A percentile compares a stretch with the other conserved stretches of the same genome.
Evolutionary conservation across 1,140 invertebrate species (phyloP).

Genomic region (Pseudomyrmex dendroicus): DNA sequence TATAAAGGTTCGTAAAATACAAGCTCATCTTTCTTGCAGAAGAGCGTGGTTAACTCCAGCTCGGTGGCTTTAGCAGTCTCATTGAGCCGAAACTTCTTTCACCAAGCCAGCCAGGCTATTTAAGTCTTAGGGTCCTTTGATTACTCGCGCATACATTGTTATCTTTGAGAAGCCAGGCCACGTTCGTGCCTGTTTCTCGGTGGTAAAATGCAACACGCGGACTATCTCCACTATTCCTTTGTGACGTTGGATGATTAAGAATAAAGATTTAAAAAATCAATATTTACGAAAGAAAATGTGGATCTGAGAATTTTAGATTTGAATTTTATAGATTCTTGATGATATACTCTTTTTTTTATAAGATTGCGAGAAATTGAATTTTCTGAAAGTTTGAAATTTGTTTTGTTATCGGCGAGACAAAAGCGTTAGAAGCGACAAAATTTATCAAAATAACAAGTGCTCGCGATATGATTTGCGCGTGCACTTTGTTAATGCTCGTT

Average conservation of each 20-base stretch:
- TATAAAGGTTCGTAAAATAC: background rate
- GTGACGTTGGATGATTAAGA: background rate
- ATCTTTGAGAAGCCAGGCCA: conserved; percentile 64
- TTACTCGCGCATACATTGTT: conserved; percentile 70
- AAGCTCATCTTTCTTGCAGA: conserved; percentile 30
- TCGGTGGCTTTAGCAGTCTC: conserved; percentile 36
- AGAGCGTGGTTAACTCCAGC: background rate
- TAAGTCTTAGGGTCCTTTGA: conserved; percentile 66
- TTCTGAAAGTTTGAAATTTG: too few relatives aligned
- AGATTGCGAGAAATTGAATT: background rate
- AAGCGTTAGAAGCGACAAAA: background rate
- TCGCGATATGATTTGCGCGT: background rate
- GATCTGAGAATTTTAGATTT: too few relatives aligned
- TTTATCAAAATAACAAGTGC: background rate
- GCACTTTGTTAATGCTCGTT: background rate
- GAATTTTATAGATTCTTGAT: too few relatives aligned
- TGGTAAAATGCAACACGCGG: conserved; percentile 10
- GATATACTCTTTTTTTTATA: background rate
- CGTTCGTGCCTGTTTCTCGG: conserved; percentile 37
- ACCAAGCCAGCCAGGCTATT: conserved; percentile 57
- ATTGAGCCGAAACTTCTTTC: conserved; percentile 59
- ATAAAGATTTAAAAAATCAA: conserved; percentile 14
- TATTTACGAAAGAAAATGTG: background rate
- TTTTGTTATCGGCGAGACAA: background rate
- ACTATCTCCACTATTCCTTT: background rate